phyloP scores from a whole-genome alignment of 2,113 vertebrate species.

The Cryptotis parvus region DNA sequence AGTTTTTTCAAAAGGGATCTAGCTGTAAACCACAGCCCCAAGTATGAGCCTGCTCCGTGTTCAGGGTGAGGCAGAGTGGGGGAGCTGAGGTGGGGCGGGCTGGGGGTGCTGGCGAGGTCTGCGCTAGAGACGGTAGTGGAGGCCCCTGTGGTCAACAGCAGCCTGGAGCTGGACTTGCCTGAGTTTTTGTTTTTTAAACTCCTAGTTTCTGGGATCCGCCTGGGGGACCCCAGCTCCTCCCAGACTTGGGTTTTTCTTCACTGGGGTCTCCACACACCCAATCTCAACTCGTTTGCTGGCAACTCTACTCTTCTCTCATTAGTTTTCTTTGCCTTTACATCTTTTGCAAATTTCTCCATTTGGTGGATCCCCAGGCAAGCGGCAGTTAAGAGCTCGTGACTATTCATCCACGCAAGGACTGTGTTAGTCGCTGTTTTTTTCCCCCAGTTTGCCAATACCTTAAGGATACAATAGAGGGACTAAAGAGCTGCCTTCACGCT shows the following conservation, averaged over 20 bases:
- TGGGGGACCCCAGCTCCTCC: too few species aligned
- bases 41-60: constrained; percentile 24
- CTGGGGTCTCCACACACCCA: too few species aligned
- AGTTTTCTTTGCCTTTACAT: neutral
- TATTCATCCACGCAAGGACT: neutral
- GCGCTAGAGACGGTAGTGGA: neutral
- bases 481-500: neutral
- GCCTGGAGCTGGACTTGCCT: neutral
- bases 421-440: neutral
- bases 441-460: neutral
- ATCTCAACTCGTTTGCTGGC: neutral
- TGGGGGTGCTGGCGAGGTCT: neutral
- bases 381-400: neutral
- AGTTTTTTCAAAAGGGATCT: constrained; percentile 62
- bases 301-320: neutral
- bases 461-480: neutral
- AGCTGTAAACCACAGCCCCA: constrained; percentile 52
- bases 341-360: neutral
- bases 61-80: neutral
- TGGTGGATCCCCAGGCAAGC: neutral
- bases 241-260: neutral
- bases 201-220: neutral
- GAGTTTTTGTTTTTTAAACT: neutral
- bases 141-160: neutral
- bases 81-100: too few species aligned